Evolutionary conservation across 2,113 vertebrate genomes (phyloP), one percentile per base, ranked within the genome.

Genomic region (Beaufortia kweichowensis): DNA sequence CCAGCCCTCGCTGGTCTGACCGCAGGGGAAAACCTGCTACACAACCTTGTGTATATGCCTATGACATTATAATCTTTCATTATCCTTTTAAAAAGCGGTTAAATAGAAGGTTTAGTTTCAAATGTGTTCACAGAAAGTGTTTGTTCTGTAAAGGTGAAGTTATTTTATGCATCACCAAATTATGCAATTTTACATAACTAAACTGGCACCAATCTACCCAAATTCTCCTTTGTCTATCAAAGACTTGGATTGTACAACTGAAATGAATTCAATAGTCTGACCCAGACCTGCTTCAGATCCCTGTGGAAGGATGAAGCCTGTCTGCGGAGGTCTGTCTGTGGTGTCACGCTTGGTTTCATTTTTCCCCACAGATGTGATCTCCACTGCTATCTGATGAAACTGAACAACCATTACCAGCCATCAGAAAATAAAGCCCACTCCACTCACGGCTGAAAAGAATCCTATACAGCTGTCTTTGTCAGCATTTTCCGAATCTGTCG

Each of bases 301-400:
- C 48, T 53, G 23, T 41, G 50, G 8, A 39, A 50, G 86, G 91
- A 73, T 19, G 26, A 73, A 60, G 56, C 56, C 35, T 91, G 94
- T 93, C 92, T 92, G 91, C 90, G 73, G 88, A 89, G 90, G 92
- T 92, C 90, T 91, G 90, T 92, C 92, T 90, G 91, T 90, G 83
- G 85, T 93, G 93, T 96, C 93, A 92, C 93, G 94, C 90, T 93
- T 95, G 91, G 94, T 95, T 96, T 95, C 91, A 95, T 94, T 93
- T 95, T 94, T 94, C 91, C 88, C 88, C 90, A 78, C 88, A 90
- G 92, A 94, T 94, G 92, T 92, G 94, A 96, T 94, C 93, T 94
- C 90, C 89, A 92, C 92, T 87, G 91, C 91, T 95, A 96, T 96
- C 95, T 94, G 95, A 95, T 96, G 92, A 94, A 95, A 95, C 90